Evolutionary conservation across 2,888 invertebrate genomes (phyloP).

Genomic region (Troglohyphantes excavatus): DNA sequence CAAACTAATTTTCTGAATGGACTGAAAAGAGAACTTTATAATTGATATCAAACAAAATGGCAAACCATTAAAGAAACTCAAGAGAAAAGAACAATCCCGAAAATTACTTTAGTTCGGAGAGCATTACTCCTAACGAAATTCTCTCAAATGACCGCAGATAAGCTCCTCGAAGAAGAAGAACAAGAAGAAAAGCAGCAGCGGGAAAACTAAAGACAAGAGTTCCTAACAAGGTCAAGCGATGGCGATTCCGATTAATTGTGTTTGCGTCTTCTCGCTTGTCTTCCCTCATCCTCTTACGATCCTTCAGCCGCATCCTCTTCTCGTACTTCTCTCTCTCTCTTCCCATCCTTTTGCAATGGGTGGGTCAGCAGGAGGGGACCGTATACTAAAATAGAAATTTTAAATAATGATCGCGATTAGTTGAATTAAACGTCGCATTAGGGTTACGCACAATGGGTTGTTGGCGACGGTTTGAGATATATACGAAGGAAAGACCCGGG

Average conservation of each 20-base stretch:
- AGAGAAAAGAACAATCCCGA: background rate
- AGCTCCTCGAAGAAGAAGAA: background rate
- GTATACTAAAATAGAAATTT: slow-evolving; percentile 2
- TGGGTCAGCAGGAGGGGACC: background rate
- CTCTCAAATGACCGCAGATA: slow-evolving; percentile 42
- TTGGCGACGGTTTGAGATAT: too few relatives aligned
- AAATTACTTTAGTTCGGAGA: slow-evolving; percentile 39
- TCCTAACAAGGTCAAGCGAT: slow-evolving; percentile 71
- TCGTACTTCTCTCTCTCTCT: slow-evolving; percentile 12
- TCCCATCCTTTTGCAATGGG: background rate
- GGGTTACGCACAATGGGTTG: too few relatives aligned
- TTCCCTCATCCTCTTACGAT: slow-evolving; percentile 59
- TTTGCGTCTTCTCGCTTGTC: slow-evolving; percentile 69
- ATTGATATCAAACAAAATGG: background rate
- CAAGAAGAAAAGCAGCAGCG: too few relatives aligned
- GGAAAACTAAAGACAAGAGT: slow-evolving; percentile 29
- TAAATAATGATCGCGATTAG: too few relatives aligned
- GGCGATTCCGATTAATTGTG: slow-evolving; percentile 74
- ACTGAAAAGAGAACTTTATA: background rate
- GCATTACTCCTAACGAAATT: slow-evolving; percentile 27
- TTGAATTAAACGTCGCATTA: too few relatives aligned
- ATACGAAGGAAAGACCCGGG: too few relatives aligned
- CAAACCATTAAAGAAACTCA: background rate
- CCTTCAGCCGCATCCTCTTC: slow-evolving; percentile 57
- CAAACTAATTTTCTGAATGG: too few relatives aligned